Base-by-base conservation (phyloP, 2,797 vertebrate species). In the Poecilia gillii region DNA sequence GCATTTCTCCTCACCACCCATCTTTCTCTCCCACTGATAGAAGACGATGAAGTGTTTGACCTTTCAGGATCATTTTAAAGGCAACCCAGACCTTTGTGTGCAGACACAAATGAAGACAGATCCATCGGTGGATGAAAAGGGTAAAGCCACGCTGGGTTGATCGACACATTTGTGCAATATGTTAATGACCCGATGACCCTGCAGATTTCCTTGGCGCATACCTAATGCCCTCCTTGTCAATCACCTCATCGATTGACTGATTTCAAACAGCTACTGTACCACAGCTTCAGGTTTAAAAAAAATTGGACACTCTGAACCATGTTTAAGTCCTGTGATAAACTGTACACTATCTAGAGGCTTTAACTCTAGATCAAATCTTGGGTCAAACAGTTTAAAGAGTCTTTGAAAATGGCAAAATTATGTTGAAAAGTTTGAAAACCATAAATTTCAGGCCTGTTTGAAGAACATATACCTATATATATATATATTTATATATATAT, bases 21-120 rank as follows among this genome's bases (percentile, higher is more conserved):
- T 88, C 90, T 85, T 81, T 89, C 87, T 85, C 85, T 81, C 87
- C 87, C 90, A 91, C 88, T 89, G 82, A 90, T 81, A 85, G 91
- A 87, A 84, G 88, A 91, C 89, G 89, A 88, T 93, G 94, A 96
- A 94, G 94, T 89, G 84, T 90, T 74, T 95, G 95, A 96, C 95
- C 95, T 96, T 96, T 96, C 86, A n/a, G 83, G 90, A 94, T 91
- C 88, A 93, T 94, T 94, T 94, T 94, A 94, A 94, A 95, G 91
- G 94, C 93, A 93, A 91, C 92, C 85, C 87, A 92, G 94, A 95
- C 95, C 95, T 95, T 95, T 95, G 93, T 93, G 87, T 83, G 93
- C 90, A 91, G 92, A 92, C 93, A 94, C 94, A 94, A 96, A 95
- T 95, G 92, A 96, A 96, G 95, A 95, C 94, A 91, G 94, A 95